Percentiles rank a stretch among this genome's conserved stretches.
Conservation (phyloP, 2,888 invertebrate genomes). For the Plebejus melissa region DNA sequence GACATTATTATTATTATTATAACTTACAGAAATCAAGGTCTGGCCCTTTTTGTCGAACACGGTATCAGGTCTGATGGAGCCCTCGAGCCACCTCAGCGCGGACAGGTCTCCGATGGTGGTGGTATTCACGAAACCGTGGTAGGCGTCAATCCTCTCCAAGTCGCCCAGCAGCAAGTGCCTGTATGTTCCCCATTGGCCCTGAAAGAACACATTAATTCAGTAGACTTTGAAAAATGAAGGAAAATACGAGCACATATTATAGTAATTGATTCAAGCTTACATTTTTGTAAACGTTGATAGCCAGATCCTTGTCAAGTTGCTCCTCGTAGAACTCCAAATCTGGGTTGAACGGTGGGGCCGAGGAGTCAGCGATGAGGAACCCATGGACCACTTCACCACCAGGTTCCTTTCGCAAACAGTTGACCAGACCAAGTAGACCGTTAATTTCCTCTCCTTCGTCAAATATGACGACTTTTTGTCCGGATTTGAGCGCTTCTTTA, state of each 20-base stretch:
- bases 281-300: slow-evolving; percentile 86
- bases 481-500: slow-evolving; percentile 63
- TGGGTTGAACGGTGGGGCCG: slow-evolving; percentile 83
- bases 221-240: background rate
- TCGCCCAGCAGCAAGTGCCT: slow-evolving; percentile 86
- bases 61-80: slow-evolving; percentile 64
- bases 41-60: slow-evolving; percentile 50
- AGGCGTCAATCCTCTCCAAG: slow-evolving; percentile 59
- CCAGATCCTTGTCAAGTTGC: slow-evolving; percentile 85
- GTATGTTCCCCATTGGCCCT: slow-evolving; percentile 87
- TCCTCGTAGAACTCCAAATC: slow-evolving; percentile 81
- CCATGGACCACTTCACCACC: slow-evolving; percentile 83
- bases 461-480: slow-evolving; percentile 81
- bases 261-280: slow-evolving; percentile 47
- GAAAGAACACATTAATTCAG: slow-evolving; percentile 33
- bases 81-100: slow-evolving; percentile 85
- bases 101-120: slow-evolving; percentile 91
- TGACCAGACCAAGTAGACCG: slow-evolving; percentile 93
- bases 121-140: slow-evolving; percentile 89
- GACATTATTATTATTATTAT: too few species aligned
- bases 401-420: slow-evolving; percentile 90
- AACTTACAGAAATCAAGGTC: slow-evolving; percentile 50
- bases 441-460: slow-evolving; percentile 83
- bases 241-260: background rate
- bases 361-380: slow-evolving; percentile 81